Evolutionary conservation across 2,888 invertebrate species (phyloP).

Genomic region (Orchesella flavescens): DNA sequence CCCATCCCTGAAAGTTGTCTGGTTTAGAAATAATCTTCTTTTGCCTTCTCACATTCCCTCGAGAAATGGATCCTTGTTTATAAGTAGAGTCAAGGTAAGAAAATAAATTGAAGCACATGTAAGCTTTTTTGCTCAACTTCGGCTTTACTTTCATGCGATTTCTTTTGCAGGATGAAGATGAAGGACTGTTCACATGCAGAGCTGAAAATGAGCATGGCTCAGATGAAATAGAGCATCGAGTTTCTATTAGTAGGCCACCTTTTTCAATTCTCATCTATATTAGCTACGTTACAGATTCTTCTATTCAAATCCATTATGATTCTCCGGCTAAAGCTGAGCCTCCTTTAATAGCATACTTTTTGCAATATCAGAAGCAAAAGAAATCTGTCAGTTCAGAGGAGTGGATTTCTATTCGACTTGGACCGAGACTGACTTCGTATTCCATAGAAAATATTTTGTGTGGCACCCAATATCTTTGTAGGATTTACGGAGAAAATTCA

Average conservation of each 20-base stretch:
- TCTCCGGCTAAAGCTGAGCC: conserved; percentile 60
- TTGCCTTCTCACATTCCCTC: conserved; percentile 46
- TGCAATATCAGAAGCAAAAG: conserved; percentile 73
- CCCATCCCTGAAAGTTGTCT: conserved; percentile 84
- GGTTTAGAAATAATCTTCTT: conserved; percentile 75
- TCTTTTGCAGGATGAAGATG: conserved; percentile 76
- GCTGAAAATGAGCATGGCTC: conserved; percentile 88
- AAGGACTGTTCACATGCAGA: conserved; percentile 88
- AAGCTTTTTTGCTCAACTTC: no score
- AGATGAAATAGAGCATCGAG: conserved; percentile 84
- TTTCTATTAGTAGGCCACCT: conserved; percentile 82
- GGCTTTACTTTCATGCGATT: background rate
- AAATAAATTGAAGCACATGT: no score
- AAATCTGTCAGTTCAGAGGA: conserved; percentile 62
- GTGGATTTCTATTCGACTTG: conserved; percentile 49
- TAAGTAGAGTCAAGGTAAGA: conserved; percentile 64
- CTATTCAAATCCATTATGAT: conserved; percentile 69
- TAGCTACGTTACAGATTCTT: conserved; percentile 65
- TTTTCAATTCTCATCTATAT: conserved; percentile 73
- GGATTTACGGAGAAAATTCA: conserved; percentile 84
- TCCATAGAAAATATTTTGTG: conserved; percentile 84
- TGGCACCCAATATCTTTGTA: conserved; percentile 85
- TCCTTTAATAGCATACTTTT: conserved; percentile 70
- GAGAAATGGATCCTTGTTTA: conserved; percentile 65
- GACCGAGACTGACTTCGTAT: conserved; percentile 77